Evolutionary conservation across 1,140 invertebrate species (phyloP).

Genomic region (Drosophila cardini): DNA sequence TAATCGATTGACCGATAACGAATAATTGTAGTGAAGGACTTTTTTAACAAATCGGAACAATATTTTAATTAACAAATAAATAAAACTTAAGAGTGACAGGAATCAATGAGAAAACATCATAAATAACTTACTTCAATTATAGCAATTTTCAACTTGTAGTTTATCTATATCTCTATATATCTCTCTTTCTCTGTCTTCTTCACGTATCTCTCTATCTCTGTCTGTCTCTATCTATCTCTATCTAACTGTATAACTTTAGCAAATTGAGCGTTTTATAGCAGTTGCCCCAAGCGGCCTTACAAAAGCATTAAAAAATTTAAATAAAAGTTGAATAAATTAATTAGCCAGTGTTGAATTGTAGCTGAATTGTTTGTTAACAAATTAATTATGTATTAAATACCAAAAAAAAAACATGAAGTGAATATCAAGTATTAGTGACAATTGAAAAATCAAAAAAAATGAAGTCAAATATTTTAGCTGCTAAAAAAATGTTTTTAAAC

Average conservation of each 20-base stretch:
- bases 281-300: constrained; percentile 74
- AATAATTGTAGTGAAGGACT: constrained; percentile 7
- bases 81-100: neutral
- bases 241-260: constrained; percentile 28
- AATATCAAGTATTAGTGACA: constrained; percentile 21
- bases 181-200: constrained; percentile 9
- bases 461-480: constrained; percentile 39
- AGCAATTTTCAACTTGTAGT: constrained; percentile 37
- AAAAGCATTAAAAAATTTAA: constrained; percentile 11
- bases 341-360: constrained; percentile 77
- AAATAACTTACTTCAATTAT: constrained; percentile 43
- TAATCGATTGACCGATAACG: constrained; percentile 33
- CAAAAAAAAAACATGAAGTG: constrained; percentile 13
- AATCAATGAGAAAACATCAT: neutral
- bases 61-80: neutral
- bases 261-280: constrained; percentile 62
- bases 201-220: neutral
- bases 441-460: constrained; percentile 51
- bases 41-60: constrained; percentile 7
- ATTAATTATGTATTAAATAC: constrained; percentile 47
- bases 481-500: constrained; percentile 44
- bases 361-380: constrained; percentile 74
- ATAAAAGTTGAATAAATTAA: constrained; percentile 51
- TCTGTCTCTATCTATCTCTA: constrained; percentile 7
- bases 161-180: constrained; percentile 26